Evolutionary conservation across 2,113 vertebrate genomes (phyloP).

Genomic region (Pomatostomus ruficeps): DNA sequence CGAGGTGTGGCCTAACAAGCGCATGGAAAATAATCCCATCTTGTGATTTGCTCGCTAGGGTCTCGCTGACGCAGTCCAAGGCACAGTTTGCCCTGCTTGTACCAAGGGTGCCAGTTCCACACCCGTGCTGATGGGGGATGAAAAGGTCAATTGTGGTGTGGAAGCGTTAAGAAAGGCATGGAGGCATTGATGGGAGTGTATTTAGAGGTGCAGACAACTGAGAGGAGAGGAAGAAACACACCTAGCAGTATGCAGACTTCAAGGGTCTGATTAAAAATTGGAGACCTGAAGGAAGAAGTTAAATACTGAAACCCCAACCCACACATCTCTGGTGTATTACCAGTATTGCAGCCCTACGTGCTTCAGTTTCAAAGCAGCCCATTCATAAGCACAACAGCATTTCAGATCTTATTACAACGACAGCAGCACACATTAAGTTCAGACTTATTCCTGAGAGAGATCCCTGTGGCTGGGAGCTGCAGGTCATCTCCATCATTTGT

Average conservation of each 20-base stretch:
- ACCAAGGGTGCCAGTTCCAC: not conserved
- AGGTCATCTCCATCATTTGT: not conserved
- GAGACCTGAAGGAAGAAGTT: not conserved
- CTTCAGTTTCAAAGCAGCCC: not conserved
- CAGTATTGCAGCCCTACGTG: not conserved
- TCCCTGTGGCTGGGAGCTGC: not conserved
- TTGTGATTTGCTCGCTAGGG: not conserved
- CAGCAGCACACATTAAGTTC: not conserved
- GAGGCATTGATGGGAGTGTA: not conserved
- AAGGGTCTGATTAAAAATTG: not conserved
- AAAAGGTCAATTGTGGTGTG: not conserved
- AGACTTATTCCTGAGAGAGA: not conserved
- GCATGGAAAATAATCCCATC: not conserved
- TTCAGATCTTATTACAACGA: not conserved
- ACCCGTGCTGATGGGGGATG: not conserved
- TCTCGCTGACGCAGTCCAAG: not conserved
- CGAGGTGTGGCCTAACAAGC: not conserved
- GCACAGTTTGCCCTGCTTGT: not conserved
- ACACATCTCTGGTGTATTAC: accelerated
- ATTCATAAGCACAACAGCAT: not conserved
- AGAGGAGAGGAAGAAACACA: not conserved
- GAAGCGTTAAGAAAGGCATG: not conserved
- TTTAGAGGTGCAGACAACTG: not conserved
- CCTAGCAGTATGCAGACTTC: not conserved
- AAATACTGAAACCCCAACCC: not conserved